A percentile compares a stretch with the other conserved stretches of the same genome.
phyloP scores from a whole-genome alignment of 2,888 invertebrate genomes.

The Pseudolycoriella hygida region DNA sequence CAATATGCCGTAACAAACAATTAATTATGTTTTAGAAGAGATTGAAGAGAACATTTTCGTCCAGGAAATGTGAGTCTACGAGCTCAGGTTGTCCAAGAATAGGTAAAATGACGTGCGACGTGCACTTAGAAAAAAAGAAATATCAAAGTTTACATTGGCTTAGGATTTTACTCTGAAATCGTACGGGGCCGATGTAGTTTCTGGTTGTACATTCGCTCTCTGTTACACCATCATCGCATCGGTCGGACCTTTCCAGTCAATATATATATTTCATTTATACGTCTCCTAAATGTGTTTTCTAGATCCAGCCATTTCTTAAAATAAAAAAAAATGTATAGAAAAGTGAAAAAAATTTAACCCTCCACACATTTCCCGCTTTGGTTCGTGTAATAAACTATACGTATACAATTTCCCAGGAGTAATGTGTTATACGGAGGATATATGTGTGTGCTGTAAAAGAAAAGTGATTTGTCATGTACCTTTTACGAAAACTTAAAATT shows the following conservation, averaged over 20 bases:
- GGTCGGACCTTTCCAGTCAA: neutral
- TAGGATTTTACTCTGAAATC: no score
- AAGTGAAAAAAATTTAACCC: neutral
- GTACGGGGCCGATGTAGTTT: no score
- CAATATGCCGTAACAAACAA: no score
- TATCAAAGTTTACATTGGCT: no score
- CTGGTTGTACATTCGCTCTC: no score
- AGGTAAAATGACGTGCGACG: no score
- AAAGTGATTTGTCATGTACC: conserved; percentile 1
- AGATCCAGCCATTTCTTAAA: conserved; percentile 1
- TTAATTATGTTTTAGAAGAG: no score
- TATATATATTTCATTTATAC: neutral
- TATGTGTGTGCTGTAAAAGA: neutral
- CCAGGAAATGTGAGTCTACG: no score
- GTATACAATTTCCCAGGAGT: conserved; percentile 1
- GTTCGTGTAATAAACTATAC: neutral
- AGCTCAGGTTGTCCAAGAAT: no score
- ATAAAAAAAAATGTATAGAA: neutral
- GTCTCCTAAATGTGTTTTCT: neutral
- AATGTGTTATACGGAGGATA: neutral
- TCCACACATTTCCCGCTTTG: conserved; percentile 1
- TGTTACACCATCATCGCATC: no score
- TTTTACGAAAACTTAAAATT: conserved; percentile 1
- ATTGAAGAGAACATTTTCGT: no score
- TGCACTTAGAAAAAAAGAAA: no score